Evolutionary conservation across 2,113 vertebrate species (phyloP).

Genomic region (Dolichotis patagonum): DNA sequence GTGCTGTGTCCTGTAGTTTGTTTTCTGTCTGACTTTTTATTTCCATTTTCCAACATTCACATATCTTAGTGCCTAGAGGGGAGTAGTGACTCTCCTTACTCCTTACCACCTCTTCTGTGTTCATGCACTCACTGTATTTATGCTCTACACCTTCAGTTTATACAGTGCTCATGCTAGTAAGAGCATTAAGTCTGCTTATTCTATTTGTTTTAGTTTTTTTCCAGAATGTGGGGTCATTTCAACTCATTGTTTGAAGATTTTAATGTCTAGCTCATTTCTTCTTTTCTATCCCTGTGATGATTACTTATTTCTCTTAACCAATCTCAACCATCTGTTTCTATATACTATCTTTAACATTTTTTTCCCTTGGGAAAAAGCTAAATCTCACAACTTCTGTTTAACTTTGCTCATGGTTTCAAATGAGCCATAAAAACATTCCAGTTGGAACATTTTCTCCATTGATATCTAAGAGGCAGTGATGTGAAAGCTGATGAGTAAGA

Average conservation of each 20-base stretch:
- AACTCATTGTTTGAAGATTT: neutral
- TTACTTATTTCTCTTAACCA: conserved; percentile 14
- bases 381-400: neutral
- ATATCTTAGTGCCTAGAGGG: neutral
- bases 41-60: neutral
- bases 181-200: neutral
- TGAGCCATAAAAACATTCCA: neutral
- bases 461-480: neutral
- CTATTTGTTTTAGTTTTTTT: neutral
- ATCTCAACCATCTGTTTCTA: neutral
- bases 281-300: neutral
- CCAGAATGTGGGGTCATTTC: neutral
- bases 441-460: neutral
- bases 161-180: neutral
- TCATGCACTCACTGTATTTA: neutral
- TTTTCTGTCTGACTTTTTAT: neutral
- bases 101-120: neutral
- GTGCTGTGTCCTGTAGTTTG: neutral
- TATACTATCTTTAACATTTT: neutral
- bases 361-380: neutral
- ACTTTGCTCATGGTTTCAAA: neutral
- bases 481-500: neutral
- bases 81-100: neutral
- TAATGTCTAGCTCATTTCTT: neutral
- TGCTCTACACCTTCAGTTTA: neutral